phyloP scores from a whole-genome alignment of 2,797 vertebrate species.

The Acrocephalus scirpaceus region DNA sequence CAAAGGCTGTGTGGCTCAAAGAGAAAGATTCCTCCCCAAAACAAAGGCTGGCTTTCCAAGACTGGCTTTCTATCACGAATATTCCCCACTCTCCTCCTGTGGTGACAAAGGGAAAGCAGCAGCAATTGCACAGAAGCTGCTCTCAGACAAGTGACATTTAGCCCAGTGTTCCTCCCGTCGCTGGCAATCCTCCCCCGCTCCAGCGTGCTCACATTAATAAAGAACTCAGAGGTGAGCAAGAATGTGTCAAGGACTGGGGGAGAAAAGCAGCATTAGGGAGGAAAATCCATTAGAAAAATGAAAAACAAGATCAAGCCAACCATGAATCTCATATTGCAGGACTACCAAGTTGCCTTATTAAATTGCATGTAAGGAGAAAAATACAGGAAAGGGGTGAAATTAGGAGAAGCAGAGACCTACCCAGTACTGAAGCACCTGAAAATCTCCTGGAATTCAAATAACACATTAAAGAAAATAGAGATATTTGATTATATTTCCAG shows the following conservation, averaged over 20 bases:
- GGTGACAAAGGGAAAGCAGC: background rate
- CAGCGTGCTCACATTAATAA: background rate
- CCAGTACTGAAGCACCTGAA: background rate
- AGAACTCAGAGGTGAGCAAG: background rate
- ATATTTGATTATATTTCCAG: background rate
- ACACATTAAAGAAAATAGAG: background rate
- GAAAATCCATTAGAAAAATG: background rate
- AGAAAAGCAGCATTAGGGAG: background rate
- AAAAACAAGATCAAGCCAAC: background rate
- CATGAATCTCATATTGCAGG: background rate
- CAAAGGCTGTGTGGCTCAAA: background rate
- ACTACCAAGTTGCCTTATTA: background rate
- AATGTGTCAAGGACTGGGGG: background rate
- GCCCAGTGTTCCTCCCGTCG: background rate
- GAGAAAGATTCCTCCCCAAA: background rate
- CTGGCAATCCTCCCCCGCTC: background rate
- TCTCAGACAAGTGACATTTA: conserved; percentile 36
- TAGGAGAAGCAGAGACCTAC: background rate
- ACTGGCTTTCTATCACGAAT: background rate
- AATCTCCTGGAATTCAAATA: background rate
- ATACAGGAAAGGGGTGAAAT: background rate
- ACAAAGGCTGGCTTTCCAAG: background rate
- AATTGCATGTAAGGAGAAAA: background rate
- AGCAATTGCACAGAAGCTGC: background rate
- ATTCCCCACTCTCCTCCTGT: background rate